Percentiles rank a stretch among this genome's conserved stretches.
Evolutionary conservation across 2,888 invertebrate species (phyloP).

Genomic region (Chrysotoxum bicinctum): DNA sequence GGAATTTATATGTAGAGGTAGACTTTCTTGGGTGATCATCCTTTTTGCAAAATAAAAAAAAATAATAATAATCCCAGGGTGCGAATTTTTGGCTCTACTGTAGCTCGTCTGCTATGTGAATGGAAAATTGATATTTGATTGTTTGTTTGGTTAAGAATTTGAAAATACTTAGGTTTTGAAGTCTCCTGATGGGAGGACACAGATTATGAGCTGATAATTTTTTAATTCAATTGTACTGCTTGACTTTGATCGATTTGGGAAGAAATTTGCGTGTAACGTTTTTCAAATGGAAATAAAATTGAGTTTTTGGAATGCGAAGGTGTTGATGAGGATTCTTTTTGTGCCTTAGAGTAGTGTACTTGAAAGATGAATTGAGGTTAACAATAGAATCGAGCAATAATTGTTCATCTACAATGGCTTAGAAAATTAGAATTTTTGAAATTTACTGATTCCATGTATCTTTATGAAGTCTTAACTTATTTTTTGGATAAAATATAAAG

Average conservation of each 20-base stretch:
- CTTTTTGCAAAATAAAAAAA: constrained; percentile 10
- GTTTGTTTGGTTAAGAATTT: constrained; percentile 67
- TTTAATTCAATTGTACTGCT: constrained; percentile 57
- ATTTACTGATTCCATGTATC: too few species aligned
- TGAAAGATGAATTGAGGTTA: background rate
- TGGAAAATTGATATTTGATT: constrained; percentile 69
- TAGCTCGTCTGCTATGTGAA: constrained; percentile 13
- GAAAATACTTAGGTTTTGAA: background rate
- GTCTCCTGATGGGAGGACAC: constrained; percentile 20
- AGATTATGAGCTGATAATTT: constrained; percentile 72
- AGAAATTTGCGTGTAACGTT: constrained; percentile 46
- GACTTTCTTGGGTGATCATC: constrained; percentile 21
- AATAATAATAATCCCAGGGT: constrained; percentile 28
- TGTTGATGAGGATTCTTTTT: constrained; percentile 31
- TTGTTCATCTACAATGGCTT: background rate
- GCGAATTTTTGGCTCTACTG: constrained; percentile 31
- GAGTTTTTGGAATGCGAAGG: constrained; percentile 10
- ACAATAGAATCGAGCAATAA: background rate
- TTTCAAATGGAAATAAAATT: background rate
- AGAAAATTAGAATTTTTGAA: background rate
- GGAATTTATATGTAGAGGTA: background rate
- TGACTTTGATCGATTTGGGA: constrained; percentile 68
- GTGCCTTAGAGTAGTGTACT: constrained; percentile 35
- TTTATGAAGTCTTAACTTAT: too few species aligned
- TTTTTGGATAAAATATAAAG: too few species aligned